These are phyloP conservation scores for Sander lucioperca DNA, from an alignment of 2,113 vertebrate species.

Conservation along the genomic window DNA sequence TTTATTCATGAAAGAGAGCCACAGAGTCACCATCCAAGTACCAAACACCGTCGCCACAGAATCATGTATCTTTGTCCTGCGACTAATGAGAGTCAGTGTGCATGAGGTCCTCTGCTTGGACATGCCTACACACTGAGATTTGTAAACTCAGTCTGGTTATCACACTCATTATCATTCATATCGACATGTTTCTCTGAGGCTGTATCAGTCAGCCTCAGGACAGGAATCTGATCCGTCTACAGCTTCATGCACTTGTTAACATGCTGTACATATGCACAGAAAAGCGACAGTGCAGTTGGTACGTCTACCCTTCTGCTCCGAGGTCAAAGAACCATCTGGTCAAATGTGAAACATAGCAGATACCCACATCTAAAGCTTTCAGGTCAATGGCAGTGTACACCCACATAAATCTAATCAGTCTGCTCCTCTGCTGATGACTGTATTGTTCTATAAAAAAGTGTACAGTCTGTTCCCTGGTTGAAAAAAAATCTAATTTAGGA, in stretches of 20 bases:
- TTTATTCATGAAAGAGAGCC: slow-evolving; percentile 76
- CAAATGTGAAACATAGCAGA: slow-evolving; percentile 55
- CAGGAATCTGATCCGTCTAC: slow-evolving; percentile 14
- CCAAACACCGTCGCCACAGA: slow-evolving; percentile 11
- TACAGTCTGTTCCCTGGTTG: neutral
- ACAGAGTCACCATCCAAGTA: slow-evolving; percentile 47
- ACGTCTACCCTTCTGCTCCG: slow-evolving; percentile 4
- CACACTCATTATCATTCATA: neutral
- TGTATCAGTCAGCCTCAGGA: slow-evolving; percentile 5
- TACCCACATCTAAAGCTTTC: slow-evolving; percentile 29
- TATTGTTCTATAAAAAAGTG: neutral
- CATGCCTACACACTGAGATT: neutral
- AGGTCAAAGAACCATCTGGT: slow-evolving; percentile 58
- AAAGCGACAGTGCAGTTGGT: neutral
- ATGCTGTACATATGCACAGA: slow-evolving; percentile 20
- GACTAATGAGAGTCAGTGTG: slow-evolving; percentile 31
- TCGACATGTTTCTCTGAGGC: slow-evolving; percentile 5
- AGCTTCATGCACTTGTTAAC: slow-evolving; percentile 38
- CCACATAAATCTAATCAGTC: slow-evolving; percentile 45
- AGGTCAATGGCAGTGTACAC: slow-evolving; percentile 18
- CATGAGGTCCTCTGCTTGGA: slow-evolving; percentile 16
- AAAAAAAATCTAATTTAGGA: neutral
- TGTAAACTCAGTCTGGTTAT: slow-evolving; percentile 1
- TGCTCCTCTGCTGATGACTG: slow-evolving; percentile 17
- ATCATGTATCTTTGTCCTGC: slow-evolving; percentile 31